Evolutionary conservation across 2,113 vertebrate species (phyloP).

Genomic region (Siphamia tubifer): DNA sequence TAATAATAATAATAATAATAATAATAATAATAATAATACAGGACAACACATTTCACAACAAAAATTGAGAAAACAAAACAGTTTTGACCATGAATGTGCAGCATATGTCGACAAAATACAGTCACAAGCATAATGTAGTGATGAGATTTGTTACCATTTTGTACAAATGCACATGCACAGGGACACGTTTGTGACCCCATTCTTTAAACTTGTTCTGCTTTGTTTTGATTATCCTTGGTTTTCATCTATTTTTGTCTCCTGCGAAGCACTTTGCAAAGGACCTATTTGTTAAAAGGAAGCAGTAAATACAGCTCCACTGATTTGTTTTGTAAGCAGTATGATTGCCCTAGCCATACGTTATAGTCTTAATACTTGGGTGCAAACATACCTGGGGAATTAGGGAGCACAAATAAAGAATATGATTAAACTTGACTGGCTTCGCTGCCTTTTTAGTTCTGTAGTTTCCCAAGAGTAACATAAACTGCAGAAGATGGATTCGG

Average conservation of each 20-base stretch:
- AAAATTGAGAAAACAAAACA: no score
- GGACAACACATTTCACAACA: no score
- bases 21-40: no score
- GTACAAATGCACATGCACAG: background rate
- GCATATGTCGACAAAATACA: no score
- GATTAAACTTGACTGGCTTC: constrained; percentile 55
- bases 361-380: constrained; percentile 11
- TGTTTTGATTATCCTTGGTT: background rate
- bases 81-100: no score
- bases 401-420: constrained; percentile 42
- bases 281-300: constrained; percentile 30
- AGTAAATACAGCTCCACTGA: constrained; percentile 36
- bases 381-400: constrained; percentile 33
- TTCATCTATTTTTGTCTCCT: constrained; percentile 10
- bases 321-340: constrained; percentile 26
- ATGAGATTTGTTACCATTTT: no score
- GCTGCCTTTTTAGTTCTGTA: constrained; percentile 31
- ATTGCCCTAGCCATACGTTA: constrained; percentile 33
- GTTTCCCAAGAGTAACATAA: constrained; percentile 58
- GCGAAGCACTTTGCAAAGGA: background rate
- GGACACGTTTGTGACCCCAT: background rate
- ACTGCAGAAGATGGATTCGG: constrained; percentile 52
- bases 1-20: no score
- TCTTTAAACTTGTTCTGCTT: background rate
- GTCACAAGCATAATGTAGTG: no score